Conservation (phyloP, 2,113 vertebrate species). For the Craseonycteris thonglongyai region DNA sequence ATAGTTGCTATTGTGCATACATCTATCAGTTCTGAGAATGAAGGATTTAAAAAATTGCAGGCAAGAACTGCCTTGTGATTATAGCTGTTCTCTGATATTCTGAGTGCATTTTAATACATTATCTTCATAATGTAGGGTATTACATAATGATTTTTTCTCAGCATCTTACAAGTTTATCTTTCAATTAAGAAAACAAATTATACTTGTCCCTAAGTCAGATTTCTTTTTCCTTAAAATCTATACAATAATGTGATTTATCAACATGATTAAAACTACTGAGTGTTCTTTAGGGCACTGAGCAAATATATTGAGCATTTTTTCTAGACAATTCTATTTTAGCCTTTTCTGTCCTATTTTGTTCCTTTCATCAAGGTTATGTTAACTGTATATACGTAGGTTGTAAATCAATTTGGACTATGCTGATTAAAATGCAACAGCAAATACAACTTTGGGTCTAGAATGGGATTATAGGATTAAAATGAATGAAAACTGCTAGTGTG, state of each 20-base stretch:
- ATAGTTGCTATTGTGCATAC: conserved; percentile 29
- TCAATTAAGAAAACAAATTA: conserved; percentile 70
- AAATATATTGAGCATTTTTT: conserved; percentile 30
- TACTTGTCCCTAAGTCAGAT: conserved; percentile 42
- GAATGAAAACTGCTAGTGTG: conserved; percentile 66
- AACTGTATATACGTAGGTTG: conserved; percentile 46
- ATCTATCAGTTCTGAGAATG: conserved; percentile 58
- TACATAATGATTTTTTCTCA: conserved; percentile 59
- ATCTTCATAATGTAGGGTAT: conserved; percentile 55
- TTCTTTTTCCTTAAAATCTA: conserved; percentile 42
- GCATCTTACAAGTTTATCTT: conserved; percentile 45
- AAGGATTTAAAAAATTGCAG: conserved; percentile 33
- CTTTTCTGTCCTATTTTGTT: conserved; percentile 63
- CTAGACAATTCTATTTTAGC: conserved; percentile 48
- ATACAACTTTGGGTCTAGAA: conserved; percentile 74
- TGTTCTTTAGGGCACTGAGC: conserved; percentile 11
- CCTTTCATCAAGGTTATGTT: conserved; percentile 62
- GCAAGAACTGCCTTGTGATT: conserved; percentile 21
- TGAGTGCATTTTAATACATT: conserved; percentile 59
- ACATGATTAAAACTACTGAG: conserved; percentile 44
- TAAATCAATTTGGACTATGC: conserved; percentile 69
- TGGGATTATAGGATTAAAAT: conserved; percentile 84
- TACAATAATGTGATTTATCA: conserved; percentile 54
- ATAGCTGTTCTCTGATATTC: conserved; percentile 14
- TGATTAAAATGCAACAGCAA: conserved; percentile 80